These are phyloP conservation scores for Papilio demoleus DNA, from an alignment of 2,888 invertebrate species.

Conservation along the genomic window DNA sequence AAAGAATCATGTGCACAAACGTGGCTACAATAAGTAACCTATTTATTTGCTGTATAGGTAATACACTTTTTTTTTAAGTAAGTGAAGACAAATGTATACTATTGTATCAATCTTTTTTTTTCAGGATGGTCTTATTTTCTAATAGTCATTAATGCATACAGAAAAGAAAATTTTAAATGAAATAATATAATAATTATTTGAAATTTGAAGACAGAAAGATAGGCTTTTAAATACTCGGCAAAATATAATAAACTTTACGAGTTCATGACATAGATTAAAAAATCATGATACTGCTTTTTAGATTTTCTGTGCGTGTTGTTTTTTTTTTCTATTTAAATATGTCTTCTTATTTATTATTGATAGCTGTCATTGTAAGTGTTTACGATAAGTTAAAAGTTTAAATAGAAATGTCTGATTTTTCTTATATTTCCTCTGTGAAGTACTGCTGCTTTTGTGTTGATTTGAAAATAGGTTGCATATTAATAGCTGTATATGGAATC, in stretches of 20 bases:
- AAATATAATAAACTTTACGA: no score
- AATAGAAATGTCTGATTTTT: constrained; percentile 42
- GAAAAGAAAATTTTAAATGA: neutral
- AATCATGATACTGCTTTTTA: neutral
- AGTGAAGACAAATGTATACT: neutral
- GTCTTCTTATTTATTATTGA: constrained; percentile 9
- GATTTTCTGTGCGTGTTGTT: neutral
- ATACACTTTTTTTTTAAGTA: neutral
- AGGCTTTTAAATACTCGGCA: neutral
- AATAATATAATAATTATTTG: neutral
- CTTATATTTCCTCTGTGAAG: constrained; percentile 38
- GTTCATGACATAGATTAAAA: no score
- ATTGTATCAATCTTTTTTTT: neutral
- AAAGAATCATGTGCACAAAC: constrained; percentile 4
- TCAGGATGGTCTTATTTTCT: constrained; percentile 19
- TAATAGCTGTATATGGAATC: constrained; percentile 47
- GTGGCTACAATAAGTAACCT: neutral
- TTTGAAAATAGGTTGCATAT: constrained; percentile 48
- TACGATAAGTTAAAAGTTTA: neutral
- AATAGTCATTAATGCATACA: constrained; percentile 18
- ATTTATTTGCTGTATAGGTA: constrained; percentile 16
- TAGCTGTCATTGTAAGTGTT: constrained; percentile 26
- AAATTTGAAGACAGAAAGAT: neutral
- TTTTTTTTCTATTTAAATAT: neutral
- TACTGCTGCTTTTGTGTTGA: constrained; percentile 45